These are phyloP conservation scores for Andricus grossulariae DNA, from an alignment of 1,140 invertebrate species.

Conservation along the genomic window DNA sequence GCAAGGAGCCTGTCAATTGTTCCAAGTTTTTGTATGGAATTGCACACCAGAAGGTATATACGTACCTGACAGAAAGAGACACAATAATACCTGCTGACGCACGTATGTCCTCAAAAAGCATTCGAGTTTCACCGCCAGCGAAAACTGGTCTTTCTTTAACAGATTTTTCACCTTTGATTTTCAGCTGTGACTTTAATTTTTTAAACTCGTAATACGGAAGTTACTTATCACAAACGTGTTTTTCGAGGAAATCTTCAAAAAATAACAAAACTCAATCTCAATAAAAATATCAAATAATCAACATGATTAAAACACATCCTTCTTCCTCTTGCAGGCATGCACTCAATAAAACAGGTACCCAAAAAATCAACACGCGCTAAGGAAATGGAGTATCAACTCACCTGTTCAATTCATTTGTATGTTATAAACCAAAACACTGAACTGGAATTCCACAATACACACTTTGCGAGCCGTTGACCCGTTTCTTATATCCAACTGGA, in stretches of 20 bases:
- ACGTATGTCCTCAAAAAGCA: constrained; percentile 27
- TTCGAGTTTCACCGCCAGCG: neutral
- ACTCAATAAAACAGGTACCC: neutral
- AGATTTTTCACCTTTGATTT: neutral
- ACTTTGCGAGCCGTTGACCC: no score
- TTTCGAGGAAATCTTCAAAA: no score
- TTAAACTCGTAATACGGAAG: neutral
- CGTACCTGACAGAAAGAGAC: constrained; percentile 2
- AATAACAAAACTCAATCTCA: no score
- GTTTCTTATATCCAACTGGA: no score
- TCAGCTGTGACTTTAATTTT: neutral
- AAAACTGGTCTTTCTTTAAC: neutral
- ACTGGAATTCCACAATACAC: neutral
- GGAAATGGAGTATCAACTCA: neutral
- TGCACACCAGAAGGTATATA: neutral
- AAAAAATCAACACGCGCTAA: neutral
- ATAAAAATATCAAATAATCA: no score
- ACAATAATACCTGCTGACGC: constrained; percentile 25
- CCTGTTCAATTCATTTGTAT: neutral
- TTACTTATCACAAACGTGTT: neutral
- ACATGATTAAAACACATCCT: no score
- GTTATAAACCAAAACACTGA: neutral
- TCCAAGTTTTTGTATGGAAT: constrained; percentile 20
- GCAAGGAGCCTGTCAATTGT: neutral
- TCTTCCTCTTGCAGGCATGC: neutral